Percentiles rank a stretch among this genome's conserved stretches.
These are phyloP conservation scores for Cotesia congregata DNA, from an alignment of 2,888 invertebrate species.

Conservation along the genomic window DNA sequence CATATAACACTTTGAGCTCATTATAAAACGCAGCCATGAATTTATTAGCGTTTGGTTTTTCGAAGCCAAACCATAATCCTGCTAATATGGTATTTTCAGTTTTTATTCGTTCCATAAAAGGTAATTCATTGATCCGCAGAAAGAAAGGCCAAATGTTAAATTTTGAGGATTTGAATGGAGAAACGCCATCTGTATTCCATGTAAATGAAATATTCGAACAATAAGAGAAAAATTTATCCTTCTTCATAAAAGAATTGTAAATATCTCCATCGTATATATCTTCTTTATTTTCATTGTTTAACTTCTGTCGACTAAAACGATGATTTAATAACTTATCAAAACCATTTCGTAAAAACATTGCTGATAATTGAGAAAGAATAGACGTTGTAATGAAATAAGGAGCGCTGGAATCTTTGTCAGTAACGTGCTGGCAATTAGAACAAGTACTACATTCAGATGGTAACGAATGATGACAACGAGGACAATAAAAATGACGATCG, in stretches of 20 bases:
- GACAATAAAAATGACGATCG: constrained; percentile 1
- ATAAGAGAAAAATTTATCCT: not conserved
- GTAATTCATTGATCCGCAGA: constrained; percentile 9
- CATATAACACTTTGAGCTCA: constrained; percentile 1
- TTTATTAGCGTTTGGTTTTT: constrained; percentile 6
- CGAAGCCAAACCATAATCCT: constrained; percentile 11
- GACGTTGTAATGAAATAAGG: no score
- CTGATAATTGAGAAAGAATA: no score
- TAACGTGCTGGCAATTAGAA: no score
- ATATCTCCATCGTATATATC: not conserved
- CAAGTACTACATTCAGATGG: no score
- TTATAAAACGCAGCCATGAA: not conserved
- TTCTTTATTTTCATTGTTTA: no score
- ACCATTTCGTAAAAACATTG: no score
- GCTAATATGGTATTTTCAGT: constrained; percentile 17
- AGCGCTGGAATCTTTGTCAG: no score
- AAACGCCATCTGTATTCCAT: constrained; percentile 3
- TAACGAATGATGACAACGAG: not conserved
- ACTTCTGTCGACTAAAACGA: no score
- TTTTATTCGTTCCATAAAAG: not conserved
- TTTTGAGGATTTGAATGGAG: constrained; percentile 15
- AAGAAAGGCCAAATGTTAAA: constrained; percentile 16
- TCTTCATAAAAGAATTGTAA: not conserved
- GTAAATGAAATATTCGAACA: not conserved
- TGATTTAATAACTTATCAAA: no score